phyloP scores from a whole-genome alignment of 2,888 invertebrate genomes.

The Pollenia labialis region DNA sequence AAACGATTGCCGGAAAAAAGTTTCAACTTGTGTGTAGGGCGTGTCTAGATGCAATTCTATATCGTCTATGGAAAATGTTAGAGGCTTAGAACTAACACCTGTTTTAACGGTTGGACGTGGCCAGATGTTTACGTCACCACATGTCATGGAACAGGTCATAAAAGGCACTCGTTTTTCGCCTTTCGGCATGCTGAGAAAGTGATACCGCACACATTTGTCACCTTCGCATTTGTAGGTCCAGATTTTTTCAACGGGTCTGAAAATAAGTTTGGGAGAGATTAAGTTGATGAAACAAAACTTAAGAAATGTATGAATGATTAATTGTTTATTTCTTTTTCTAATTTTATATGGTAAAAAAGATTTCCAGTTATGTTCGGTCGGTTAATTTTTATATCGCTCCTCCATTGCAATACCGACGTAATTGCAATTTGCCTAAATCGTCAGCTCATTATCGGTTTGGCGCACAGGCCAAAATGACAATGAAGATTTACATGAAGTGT shows the following conservation, averaged over 20 bases:
- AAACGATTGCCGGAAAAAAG: slow-evolving; percentile 80
- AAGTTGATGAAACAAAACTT: no score
- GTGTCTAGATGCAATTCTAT: slow-evolving; percentile 81
- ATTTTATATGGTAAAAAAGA: no score
- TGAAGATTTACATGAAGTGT: no score
- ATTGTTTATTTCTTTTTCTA: no score
- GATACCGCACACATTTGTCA: slow-evolving; percentile 88
- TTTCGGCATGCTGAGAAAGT: slow-evolving; percentile 80
- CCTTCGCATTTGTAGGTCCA: slow-evolving; percentile 92
- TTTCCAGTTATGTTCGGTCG: no score
- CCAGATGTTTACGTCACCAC: slow-evolving; percentile 90
- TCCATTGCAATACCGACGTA: no score
- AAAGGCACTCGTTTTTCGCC: slow-evolving; percentile 85
- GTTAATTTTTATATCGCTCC: no score
- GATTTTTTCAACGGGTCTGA: slow-evolving; percentile 84
- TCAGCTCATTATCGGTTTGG: no score
- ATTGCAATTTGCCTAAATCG: no score
- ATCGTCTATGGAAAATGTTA: slow-evolving; percentile 84
- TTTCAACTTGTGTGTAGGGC: slow-evolving; percentile 80
- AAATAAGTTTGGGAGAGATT: background rate
- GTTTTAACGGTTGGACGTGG: slow-evolving; percentile 91
- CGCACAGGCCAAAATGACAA: no score
- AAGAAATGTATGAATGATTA: no score
- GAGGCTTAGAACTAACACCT: slow-evolving; percentile 87
- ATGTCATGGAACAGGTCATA: slow-evolving; percentile 91